Evolutionary conservation across 2,797 vertebrate species (phyloP).

Genomic region (Arctocebus calabarensis): DNA sequence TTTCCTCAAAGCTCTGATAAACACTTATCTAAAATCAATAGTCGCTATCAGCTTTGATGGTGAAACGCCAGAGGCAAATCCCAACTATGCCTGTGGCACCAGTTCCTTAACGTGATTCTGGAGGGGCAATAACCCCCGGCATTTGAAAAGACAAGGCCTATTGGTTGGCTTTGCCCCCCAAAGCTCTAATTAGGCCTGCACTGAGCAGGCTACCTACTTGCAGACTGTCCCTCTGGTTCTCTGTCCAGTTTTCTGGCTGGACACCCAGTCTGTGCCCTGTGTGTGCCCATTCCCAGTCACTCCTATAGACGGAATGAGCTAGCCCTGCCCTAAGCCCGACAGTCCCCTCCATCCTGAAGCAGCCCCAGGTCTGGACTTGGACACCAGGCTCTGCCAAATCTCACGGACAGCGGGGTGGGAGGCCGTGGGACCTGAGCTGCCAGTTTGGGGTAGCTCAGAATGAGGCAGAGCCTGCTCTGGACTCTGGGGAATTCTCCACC

Average conservation of each 20-base stretch:
- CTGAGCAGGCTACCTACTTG: neutral
- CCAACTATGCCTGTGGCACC: neutral
- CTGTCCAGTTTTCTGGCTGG: neutral
- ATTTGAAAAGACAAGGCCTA: neutral
- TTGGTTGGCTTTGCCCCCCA: neutral
- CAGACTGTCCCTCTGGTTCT: neutral
- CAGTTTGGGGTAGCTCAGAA: neutral
- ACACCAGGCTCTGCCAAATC: neutral
- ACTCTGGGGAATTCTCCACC: neutral
- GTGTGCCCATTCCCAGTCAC: neutral
- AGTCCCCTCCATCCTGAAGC: neutral
- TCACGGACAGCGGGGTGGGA: neutral
- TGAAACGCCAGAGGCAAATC: neutral
- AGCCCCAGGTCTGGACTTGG: neutral
- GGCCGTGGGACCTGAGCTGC: accelerated
- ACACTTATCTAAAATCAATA: constrained; percentile 50
- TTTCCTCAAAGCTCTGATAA: constrained; percentile 48
- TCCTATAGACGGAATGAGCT: neutral
- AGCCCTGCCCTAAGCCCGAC: neutral
- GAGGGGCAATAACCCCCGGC: neutral
- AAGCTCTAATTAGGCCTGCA: neutral
- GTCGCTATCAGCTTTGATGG: neutral
- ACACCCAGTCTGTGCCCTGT: neutral
- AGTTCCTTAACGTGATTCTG: neutral
- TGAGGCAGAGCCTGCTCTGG: neutral